Conservation (phyloP, 1,140 invertebrate species). For the Drosophila sp. region DNA sequence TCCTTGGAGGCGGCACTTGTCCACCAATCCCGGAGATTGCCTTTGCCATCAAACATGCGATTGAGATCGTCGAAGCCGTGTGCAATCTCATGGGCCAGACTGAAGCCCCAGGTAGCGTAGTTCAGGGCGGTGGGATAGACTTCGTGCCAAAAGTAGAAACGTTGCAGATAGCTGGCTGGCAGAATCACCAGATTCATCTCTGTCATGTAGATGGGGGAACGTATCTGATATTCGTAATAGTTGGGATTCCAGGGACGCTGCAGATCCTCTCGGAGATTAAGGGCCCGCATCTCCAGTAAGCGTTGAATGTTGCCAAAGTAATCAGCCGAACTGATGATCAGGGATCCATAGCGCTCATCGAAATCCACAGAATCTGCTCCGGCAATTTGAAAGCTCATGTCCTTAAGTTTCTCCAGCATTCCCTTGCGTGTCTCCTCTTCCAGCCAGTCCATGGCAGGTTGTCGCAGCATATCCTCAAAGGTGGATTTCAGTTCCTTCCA, state of each 20-base stretch:
- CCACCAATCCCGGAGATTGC: slow-evolving; percentile 91
- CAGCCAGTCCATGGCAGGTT: slow-evolving; percentile 46
- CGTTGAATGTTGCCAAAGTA: slow-evolving; percentile 94
- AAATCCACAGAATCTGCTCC: slow-evolving; percentile 50
- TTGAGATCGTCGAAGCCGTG: slow-evolving; percentile 88
- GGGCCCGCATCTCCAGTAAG: slow-evolving; percentile 88
- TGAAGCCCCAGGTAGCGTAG: slow-evolving; percentile 97
- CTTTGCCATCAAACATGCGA: slow-evolving; percentile 87
- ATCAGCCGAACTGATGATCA: slow-evolving; percentile 87
- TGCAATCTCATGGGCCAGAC: slow-evolving; percentile 88
- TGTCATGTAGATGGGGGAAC: slow-evolving; percentile 96
- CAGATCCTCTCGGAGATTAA: slow-evolving; percentile 87
- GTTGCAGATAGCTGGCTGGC: slow-evolving; percentile 96
- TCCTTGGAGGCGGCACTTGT: slow-evolving; percentile 92
- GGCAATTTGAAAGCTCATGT: slow-evolving; percentile 62
- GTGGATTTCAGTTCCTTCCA: slow-evolving; percentile 63
- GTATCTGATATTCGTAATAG: slow-evolving; percentile 92
- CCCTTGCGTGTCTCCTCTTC: slow-evolving; percentile 39
- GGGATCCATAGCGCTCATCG: slow-evolving; percentile 83
- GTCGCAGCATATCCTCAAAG: slow-evolving; percentile 49
- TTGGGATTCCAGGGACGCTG: slow-evolving; percentile 92
- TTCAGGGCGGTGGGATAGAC: slow-evolving; percentile 94
- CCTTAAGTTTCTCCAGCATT: slow-evolving; percentile 60
- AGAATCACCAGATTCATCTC: slow-evolving; percentile 98
- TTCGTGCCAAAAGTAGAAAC: slow-evolving; percentile 95